Percentiles rank a stretch among this genome's conserved stretches.
Evolutionary conservation across 1,140 invertebrate genomes (phyloP).

Genomic region (Bathynomus jamesi): DNA sequence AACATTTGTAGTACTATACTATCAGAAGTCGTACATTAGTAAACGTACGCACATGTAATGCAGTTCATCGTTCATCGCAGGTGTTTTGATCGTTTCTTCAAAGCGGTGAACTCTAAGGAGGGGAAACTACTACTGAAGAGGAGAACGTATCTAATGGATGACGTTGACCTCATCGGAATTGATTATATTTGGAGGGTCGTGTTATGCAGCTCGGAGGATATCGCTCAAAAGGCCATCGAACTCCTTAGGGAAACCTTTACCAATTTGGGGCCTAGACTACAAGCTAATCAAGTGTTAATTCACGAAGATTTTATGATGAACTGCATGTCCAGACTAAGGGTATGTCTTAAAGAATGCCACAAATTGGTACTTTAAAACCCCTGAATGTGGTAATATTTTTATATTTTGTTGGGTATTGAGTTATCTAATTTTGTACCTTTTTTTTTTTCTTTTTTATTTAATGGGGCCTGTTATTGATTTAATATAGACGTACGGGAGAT

Average conservation of each 20-base stretch:
- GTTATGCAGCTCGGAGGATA: conserved; percentile 79
- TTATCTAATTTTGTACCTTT: background rate
- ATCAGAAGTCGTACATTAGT: too few species aligned
- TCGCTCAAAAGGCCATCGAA: conserved; percentile 82
- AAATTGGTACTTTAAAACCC: too few species aligned
- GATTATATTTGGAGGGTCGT: conserved; percentile 96
- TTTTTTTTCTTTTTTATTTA: background rate
- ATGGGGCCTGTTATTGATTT: too few species aligned
- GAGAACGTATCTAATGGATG: conserved; percentile 61
- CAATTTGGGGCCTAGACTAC: conserved; percentile 77
- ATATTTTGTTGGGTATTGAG: background rate
- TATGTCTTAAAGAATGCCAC: too few species aligned
- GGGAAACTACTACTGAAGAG: conserved; percentile 82
- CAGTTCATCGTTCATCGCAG: conserved; percentile 42
- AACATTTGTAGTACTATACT: background rate
- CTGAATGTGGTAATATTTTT: background rate
- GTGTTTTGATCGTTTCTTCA: conserved; percentile 90
- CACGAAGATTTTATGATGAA: conserved; percentile 85
- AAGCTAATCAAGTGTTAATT: conserved; percentile 63
- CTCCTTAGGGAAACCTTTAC: conserved; percentile 88
- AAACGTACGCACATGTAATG: too few species aligned
- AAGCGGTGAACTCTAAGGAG: conserved; percentile 92
- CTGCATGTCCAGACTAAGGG: conserved; percentile 76
- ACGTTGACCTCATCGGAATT: conserved; percentile 79
- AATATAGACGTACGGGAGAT: too few species aligned